Base-by-base conservation (phyloP, 2,113 vertebrate species). In the Vireo altiloquus region DNA sequence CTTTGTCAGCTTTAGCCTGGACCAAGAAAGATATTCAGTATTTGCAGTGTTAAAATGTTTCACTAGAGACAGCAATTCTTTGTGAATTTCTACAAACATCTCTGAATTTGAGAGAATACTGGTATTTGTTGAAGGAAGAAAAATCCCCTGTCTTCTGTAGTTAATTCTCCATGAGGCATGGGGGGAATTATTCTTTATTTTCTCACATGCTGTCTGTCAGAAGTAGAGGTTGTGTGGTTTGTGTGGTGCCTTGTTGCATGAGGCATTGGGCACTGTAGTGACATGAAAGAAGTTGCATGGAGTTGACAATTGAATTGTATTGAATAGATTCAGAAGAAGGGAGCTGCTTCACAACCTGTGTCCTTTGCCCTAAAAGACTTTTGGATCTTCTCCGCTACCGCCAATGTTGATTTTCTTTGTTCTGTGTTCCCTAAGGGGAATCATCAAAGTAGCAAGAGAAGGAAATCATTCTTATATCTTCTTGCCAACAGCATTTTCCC, bases 301-400 rank as follows among this genome's bases (percentile, higher is more conserved):
- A 76, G 60, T 57, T 92, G 82, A 57, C 31, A 49, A 33, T 10
- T 30, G 52, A 71, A 17, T 53, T 64, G 15, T 64, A 75, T 46
- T 84, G 39, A 89, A 24, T 7, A 78, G 69, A 68, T 91, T 22
- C 86, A 92, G 52, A 82, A 89, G 54, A 56, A 66, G 23, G 75
- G 56, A 79, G 56, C 44, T 82, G 40, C 82, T 95, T 82, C 91
- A 71, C 87, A 97, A 57, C 81, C 49, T 35, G 53, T 72, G 83
- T 95, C 94, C 84, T 96, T 96, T 95, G 70, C 91, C 95, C 96
- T 96, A 61, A 91, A 95, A 94, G 81, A 95, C 57, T 95, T 96
- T 87, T 92, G 95, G 93, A 87, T 97, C 93, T 92, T 94, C 47
- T 37, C 77, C 0, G 1, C 60, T 95, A 91, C 91, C 1, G 9